Evolutionary conservation across 2,888 invertebrate species (phyloP), one percentile per base, ranked within the genome.

Genomic region (Microdon myrmicae): DNA sequence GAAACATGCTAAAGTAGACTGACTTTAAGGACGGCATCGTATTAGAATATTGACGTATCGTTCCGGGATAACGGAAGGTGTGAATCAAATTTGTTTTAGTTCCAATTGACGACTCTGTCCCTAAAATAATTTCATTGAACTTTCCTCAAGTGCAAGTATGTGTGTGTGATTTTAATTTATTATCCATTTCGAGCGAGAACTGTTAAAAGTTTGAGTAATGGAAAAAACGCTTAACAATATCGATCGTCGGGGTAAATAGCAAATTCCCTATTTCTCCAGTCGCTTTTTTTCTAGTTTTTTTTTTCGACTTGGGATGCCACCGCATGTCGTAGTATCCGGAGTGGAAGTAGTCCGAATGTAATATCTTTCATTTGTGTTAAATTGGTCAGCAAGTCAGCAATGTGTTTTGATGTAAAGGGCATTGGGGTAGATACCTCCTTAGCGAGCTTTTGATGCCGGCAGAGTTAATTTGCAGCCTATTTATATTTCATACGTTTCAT

Each of bases 401-500:
- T 44, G 37, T 44, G 28, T 20, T 17, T 13, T 29, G 10, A 3
- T 28, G 12, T 17, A 19, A n/a, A 37, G 29, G 28, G 41, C 17
- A 31, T 14, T n/a, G n/a, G 6, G 35, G 25, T 19, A 9, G 14
- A 35, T 43, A 35, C 41, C 32, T 43, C 20, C 35, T 35, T 43
- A 29, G 17, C 29, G 19, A 17, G 25, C 23, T 54, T 43, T 31
- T 43, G 55, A 55, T 54, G 48, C 48, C 48, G 41, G 32, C 26
- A 45, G 35, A 61, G 61, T 49, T 51, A 61, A 61, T 61, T 56
- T 61, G 38, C 29, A 49, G 44, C 12, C 34, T 44, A 56, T 61
- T 49, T 49, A 51, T 56, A 61, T 61, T 55, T 45, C 39, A 61
- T 49, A 19, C 9, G 20, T 9, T 56, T 6, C 38, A 38, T 49